Evolutionary conservation across 2,113 vertebrate genomes (phyloP).

Genomic region (Antechinus flavipes): DNA sequence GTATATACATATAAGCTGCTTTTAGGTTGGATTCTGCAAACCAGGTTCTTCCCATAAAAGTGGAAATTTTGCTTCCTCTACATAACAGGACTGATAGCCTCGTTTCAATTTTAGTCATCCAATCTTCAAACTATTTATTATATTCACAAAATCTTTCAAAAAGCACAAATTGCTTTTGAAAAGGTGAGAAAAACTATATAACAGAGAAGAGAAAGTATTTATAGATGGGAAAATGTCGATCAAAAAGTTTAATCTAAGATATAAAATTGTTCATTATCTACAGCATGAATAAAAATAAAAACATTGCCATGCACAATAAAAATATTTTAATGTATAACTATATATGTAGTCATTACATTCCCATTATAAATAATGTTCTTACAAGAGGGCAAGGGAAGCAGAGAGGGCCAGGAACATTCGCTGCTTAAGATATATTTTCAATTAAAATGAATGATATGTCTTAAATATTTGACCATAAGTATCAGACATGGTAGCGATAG

Average conservation of each 20-base stretch:
- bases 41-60: neutral
- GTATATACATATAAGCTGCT: neutral
- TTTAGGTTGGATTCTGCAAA: constrained; percentile 1
- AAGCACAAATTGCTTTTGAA: constrained; percentile 51
- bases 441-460: constrained; percentile 76
- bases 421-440: constrained; percentile 75
- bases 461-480: constrained; percentile 76
- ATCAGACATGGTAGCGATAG: constrained; percentile 68
- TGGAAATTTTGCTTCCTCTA: constrained; percentile 39
- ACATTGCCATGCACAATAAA: constrained; percentile 51
- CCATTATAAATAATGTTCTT: constrained; percentile 46
- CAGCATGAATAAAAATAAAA: constrained; percentile 58
- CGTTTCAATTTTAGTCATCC: constrained; percentile 36
- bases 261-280: constrained; percentile 53
- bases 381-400: neutral
- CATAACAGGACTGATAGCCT: neutral
- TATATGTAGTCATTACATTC: neutral
- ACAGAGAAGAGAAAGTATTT: constrained; percentile 45
- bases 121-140: constrained; percentile 15
- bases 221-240: constrained; percentile 64
- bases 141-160: constrained; percentile 27
- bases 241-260: constrained; percentile 51
- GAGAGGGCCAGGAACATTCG: constrained; percentile 43
- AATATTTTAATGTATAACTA: neutral
- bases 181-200: constrained; percentile 58